phyloP scores from a whole-genome alignment of 2,797 vertebrate species.

The Sylvilagus floridanus region DNA sequence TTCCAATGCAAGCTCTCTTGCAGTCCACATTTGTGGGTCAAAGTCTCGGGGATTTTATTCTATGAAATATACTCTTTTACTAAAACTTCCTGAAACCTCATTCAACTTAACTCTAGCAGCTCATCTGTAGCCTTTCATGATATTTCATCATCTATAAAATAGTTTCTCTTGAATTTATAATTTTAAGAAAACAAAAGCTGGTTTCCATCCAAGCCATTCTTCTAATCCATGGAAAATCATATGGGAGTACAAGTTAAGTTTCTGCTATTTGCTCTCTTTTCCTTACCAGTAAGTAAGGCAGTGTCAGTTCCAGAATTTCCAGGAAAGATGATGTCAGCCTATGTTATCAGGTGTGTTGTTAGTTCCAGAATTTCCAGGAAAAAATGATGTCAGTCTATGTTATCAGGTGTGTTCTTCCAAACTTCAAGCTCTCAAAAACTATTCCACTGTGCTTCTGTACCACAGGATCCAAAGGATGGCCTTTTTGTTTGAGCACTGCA shows the following conservation, averaged over 20 bases:
- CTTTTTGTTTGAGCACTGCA: neutral
- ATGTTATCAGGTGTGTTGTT: neutral
- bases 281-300: neutral
- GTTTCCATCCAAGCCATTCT: neutral
- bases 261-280: neutral
- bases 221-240: neutral
- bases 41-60: neutral
- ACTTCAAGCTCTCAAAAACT: neutral
- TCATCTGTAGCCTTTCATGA: neutral
- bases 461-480: neutral
- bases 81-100: neutral
- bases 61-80: neutral
- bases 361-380: neutral
- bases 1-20: neutral
- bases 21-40: neutral
- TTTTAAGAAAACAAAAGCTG: neutral
- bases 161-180: neutral
- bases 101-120: neutral
- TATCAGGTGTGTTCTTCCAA: neutral
- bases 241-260: accelerated
- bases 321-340: neutral
- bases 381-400: neutral
- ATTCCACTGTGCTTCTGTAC: neutral
- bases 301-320: neutral
- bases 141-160: neutral